Base-by-base conservation (phyloP, 2,888 invertebrate genomes). In the Pediacus dermestoides region DNA sequence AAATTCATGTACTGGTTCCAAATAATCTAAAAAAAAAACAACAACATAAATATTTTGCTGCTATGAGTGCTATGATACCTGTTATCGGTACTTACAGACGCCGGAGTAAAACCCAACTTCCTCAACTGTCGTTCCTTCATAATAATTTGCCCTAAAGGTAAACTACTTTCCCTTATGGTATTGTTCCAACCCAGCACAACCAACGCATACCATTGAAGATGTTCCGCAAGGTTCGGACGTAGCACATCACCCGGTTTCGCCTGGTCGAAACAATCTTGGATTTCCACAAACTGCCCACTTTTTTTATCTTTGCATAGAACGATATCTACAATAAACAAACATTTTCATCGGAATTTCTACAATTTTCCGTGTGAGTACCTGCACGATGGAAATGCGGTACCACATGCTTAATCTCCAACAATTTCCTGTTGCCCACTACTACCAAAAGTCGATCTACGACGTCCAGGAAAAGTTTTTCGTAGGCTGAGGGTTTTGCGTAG, bases 321-420 rank as follows among this genome's bases (percentile, higher is more conserved):
- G 30, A 69, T 60, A 57, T 68, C 67, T 67, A 37, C n/a, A 32
- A 60, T 52, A 9, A 40, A 37, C 11, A 22, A 23, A 39, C n/a
- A n/a, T n/a, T 27, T 28, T 25, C n/a, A 27, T 6, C n/a, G n/a
- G n/a, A n/a, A 18, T 18, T 18, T 18, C 8, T 18, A 18, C 10
- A 22, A n/a, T n/a, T n/a, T n/a, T n/a, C n/a, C n/a, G n/a, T n/a
- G n/a, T n/a, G n/a, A n/a, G n/a, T 65, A 79, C 79, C 80, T 58
- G 80, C 74, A 63, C 75, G 74, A 48, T 76, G 71, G 58, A 76
- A 81, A 54, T 88, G 85, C 4, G 87, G 81, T 44, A 88, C 59
- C 44, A 87, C 66, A 60, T 84, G 82, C 40, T 75, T 71, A 3
- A 72, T 64, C 40, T 61, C 55, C 2, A 77, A 66, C 61, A 66